These are phyloP conservation scores for Ranitomeya imitator DNA, from an alignment of 2,113 vertebrate genomes.

Conservation along the genomic window DNA sequence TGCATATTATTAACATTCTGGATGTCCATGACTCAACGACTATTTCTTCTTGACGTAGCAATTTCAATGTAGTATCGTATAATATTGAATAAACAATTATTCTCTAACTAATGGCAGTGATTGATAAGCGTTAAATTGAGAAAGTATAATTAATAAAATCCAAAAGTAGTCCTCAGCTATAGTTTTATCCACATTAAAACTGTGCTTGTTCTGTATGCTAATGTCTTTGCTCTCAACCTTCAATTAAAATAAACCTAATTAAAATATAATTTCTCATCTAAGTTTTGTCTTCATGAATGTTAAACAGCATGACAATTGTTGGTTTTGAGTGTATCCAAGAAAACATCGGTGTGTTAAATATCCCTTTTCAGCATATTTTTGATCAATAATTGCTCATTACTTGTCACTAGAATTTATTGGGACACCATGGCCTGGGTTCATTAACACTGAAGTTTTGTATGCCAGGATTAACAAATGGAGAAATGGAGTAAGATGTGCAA, in stretches of 20 bases:
- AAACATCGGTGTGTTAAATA: slow-evolving; percentile 23
- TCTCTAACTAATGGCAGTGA: background rate
- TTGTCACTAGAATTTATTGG: background rate
- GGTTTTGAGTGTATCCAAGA: background rate
- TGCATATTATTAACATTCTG: no score
- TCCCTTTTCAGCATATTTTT: slow-evolving; percentile 7
- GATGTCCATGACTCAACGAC: no score
- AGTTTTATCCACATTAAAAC: slow-evolving; percentile 14
- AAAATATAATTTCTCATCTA: slow-evolving; percentile 17
- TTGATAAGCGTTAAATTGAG: background rate
- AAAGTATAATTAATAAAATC: background rate
- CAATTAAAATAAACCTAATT: slow-evolving; percentile 37
- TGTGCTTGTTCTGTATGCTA: slow-evolving; percentile 6
- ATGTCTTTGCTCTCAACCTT: background rate
- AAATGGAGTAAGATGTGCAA: no score
- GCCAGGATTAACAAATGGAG: no score
- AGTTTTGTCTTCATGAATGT: slow-evolving; percentile 14
- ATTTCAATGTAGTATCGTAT: no score
- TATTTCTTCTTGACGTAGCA: no score
- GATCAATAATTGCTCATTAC: background rate
- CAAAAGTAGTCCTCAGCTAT: background rate
- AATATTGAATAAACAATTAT: background rate
- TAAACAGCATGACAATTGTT: slow-evolving; percentile 19
- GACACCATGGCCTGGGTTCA: background rate
- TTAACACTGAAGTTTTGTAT: no score